Evolutionary conservation across 2,113 vertebrate species (phyloP).

Genomic region (Falco punctatus): DNA sequence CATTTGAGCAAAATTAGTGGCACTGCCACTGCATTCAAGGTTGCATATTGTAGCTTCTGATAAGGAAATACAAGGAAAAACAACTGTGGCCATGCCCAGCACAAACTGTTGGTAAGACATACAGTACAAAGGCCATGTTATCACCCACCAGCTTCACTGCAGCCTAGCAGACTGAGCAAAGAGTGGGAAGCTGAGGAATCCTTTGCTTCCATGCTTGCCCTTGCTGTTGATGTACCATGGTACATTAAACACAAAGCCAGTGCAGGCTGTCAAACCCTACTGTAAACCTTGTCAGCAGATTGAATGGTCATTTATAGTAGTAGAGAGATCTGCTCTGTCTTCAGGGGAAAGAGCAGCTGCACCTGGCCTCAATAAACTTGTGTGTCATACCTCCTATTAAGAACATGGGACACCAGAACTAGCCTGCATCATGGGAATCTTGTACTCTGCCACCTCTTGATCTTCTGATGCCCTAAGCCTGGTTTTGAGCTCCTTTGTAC

Average conservation of each 20-base stretch:
- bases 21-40: not conserved
- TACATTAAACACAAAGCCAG: not conserved
- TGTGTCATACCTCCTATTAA: not conserved
- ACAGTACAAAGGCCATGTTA: not conserved
- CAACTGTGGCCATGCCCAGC: not conserved
- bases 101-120: not conserved
- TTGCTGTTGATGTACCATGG: not conserved
- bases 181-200: not conserved
- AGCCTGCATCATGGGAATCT: not conserved
- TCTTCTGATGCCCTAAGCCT: not conserved
- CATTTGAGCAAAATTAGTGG: not conserved
- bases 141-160: not conserved
- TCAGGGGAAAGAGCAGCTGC: not conserved
- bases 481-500: not conserved
- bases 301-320: not conserved
- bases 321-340: not conserved
- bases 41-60: not conserved
- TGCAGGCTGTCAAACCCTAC: not conserved
- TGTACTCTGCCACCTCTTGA: not conserved
- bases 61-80: not conserved
- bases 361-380: not conserved
- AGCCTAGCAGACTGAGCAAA: not conserved
- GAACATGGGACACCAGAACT: not conserved
- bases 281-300: not conserved
- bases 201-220: not conserved